Percentiles rank a stretch among this genome's conserved stretches.
phyloP scores from a whole-genome alignment of 2,797 vertebrate species.

The Lerista edwardsae region DNA sequence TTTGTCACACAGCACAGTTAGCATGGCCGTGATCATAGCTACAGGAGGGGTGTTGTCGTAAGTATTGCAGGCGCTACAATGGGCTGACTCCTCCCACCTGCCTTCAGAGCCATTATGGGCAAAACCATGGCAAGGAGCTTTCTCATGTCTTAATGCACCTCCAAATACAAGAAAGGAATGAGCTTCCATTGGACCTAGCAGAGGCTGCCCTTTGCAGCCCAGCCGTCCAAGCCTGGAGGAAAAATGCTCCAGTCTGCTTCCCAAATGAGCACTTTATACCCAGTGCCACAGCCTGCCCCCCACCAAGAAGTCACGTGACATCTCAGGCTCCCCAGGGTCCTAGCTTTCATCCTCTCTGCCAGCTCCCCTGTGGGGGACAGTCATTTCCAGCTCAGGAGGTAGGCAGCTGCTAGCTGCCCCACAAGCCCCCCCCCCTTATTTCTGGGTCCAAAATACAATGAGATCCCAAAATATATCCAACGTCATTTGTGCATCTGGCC shows the following conservation, averaged over 20 bases:
- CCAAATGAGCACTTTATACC: background rate
- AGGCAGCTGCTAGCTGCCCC: background rate
- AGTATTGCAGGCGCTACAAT: too few species aligned
- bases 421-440: background rate
- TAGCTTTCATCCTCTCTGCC: background rate
- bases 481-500: slow-evolving; percentile 40
- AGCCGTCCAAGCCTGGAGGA: too few species aligned
- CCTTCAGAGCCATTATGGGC: too few species aligned
- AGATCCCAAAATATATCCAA: slow-evolving; percentile 17
- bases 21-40: too few species aligned
- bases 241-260: background rate
- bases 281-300: background rate
- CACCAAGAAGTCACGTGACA: background rate
- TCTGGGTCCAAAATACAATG: slow-evolving; percentile 17
- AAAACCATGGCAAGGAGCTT: background rate
- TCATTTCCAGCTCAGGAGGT: background rate
- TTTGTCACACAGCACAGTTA: too few species aligned
- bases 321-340: background rate
- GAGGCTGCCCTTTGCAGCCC: background rate
- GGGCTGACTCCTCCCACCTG: too few species aligned
- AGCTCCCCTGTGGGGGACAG: background rate
- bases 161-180: background rate
- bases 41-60: too few species aligned
- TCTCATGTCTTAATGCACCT: background rate
- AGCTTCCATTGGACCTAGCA: background rate